Base-by-base conservation (phyloP, 2,888 invertebrate genomes). In the Noctua fimbriata region DNA sequence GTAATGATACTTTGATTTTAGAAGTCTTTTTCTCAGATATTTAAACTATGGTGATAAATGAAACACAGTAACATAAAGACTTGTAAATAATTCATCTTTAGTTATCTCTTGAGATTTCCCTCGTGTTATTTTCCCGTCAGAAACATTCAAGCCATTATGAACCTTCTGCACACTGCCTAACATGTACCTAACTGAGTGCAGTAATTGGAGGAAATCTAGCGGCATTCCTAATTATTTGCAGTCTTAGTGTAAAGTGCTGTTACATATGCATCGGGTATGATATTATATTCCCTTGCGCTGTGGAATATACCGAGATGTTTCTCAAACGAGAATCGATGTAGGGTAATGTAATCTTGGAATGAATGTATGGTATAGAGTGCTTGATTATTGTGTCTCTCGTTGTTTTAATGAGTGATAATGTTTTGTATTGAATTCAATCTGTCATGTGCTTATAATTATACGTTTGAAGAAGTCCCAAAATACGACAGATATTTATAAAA, bases 171-270 rank as follows among this genome's bases (percentile, higher is more conserved):
- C 14, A 1, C 28, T 60, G 16, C 18, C 12, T 60, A 36, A 47
- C 70, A 47, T 67, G 52, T 58, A 85, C 52, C 21, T 44, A 67
- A 55, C 71, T 44, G 52, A 73, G 84, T 28, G 69, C 67, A 84
- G 70, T 84, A 81, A 87, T 83, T 79, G 81, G 81, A 49, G 71
- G 71, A 87, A 81, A 87, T 74, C 80, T 80, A 85, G 80, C 87
- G 80, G 80, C 41, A 60, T 69, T 52, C 73, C 72, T 80, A 80
- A 87, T 82, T 81, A 87, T 81, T 81, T 80, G 77, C 70, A 84
- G 79, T 69, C 82, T 74, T 65, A 65, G 81, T 67, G 52, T 47
- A 75, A 81, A 84, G 79, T 88, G 87, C 65, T 80, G 41, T 74
- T 72, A 74, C 66, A 80, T 84, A 85, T 84, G 84, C 85, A 76